A percentile compares a stretch with the other conserved stretches of the same genome.
These are phyloP conservation scores for Timema cristinae DNA, from an alignment of 2,888 invertebrate genomes.

Conservation along the genomic window DNA sequence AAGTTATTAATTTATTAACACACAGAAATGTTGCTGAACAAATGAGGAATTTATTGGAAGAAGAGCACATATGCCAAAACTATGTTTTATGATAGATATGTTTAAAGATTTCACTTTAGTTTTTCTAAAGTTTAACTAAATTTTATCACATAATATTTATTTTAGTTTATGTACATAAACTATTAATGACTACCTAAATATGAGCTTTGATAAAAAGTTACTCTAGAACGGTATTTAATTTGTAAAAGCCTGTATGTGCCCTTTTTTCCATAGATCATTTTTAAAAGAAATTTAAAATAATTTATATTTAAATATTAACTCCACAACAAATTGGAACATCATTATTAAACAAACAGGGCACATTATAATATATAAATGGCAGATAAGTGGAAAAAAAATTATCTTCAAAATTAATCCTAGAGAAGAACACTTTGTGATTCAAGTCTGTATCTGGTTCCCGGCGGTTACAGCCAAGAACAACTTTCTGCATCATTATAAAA, in stretches of 20 bases:
- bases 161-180: not conserved
- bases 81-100: not conserved
- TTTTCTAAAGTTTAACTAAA: not conserved
- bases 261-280: not conserved
- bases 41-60: not conserved
- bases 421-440: not conserved
- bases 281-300: not conserved
- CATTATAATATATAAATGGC: not conserved
- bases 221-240: not conserved
- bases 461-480: not conserved
- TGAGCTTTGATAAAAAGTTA: not conserved
- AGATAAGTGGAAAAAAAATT: not conserved
- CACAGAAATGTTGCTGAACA: no score
- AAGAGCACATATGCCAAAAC: not conserved
- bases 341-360: no score
- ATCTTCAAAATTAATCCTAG: not conserved
- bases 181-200: not conserved
- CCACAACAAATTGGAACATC: no score
- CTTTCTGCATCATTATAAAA: not conserved
- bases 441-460: not conserved
- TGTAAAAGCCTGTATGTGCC: not conserved
- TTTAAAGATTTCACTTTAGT: not conserved
- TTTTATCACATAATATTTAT: not conserved
- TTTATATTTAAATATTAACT: not conserved
- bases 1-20: no score